These are phyloP conservation scores for Bothrops alternatus DNA, from an alignment of 2,797 vertebrate species.

Conservation along the genomic window DNA sequence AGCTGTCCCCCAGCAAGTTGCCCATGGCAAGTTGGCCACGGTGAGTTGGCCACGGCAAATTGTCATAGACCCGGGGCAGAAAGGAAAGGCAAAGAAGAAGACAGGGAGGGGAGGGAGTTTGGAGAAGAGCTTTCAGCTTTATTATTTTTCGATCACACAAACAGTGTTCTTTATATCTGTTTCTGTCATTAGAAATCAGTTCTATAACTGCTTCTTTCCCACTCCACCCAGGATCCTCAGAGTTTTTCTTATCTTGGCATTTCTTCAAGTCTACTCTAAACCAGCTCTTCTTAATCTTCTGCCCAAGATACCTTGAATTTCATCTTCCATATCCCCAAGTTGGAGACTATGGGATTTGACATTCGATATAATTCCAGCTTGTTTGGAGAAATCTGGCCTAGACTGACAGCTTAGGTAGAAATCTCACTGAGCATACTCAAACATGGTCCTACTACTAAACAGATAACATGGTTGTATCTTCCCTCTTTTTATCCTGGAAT, in stretches of 20 bases:
- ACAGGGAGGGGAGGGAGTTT: background rate
- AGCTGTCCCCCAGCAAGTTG: too few species aligned
- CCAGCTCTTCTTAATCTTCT: background rate
- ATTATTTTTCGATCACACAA: background rate
- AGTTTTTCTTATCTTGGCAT: background rate
- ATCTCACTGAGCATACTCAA: background rate
- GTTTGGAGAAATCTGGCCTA: background rate
- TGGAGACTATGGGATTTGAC: background rate
- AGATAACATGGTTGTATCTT: background rate
- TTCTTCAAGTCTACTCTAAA: background rate
- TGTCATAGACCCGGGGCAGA: too few species aligned
- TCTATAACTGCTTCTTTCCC: background rate
- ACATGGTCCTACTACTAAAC: background rate
- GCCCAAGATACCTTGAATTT: background rate
- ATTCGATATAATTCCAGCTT: background rate
- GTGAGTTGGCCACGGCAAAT: too few species aligned
- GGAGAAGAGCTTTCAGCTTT: background rate
- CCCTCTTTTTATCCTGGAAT: background rate
- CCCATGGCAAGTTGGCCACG: too few species aligned
- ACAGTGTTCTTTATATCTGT: background rate
- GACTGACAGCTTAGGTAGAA: background rate
- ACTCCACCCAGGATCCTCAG: background rate
- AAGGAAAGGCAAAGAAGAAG: background rate
- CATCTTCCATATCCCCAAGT: background rate
- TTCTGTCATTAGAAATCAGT: background rate